Percentiles rank a stretch among this genome's conserved stretches.
Evolutionary conservation across 2,113 vertebrate genomes (phyloP).

Genomic region (Phalacrocorax carbo): DNA sequence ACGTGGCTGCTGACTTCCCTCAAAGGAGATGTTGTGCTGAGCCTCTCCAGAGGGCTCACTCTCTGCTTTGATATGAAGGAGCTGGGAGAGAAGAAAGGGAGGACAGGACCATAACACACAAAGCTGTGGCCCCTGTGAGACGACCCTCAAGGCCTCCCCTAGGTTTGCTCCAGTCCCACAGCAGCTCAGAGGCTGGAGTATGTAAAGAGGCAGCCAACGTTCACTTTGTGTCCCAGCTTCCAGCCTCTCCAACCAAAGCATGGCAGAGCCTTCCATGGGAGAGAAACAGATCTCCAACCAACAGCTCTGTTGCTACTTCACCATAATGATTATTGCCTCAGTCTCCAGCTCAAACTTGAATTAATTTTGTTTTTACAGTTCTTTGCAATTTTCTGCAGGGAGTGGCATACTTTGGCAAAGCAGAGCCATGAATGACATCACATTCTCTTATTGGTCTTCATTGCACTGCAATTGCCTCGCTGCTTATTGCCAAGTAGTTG

Average conservation of each 20-base stretch:
- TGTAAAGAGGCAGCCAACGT: fast-evolving
- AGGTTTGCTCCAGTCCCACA: neutral
- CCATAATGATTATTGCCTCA: neutral
- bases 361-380: neutral
- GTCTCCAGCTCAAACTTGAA: neutral
- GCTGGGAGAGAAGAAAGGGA: neutral
- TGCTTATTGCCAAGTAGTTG: neutral
- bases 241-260: fast-evolving
- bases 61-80: neutral
- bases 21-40: neutral
- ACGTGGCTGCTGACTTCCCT: neutral
- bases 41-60: neutral
- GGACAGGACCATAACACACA: neutral
- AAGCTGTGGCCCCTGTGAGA: neutral
- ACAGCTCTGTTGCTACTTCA: neutral
- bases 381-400: neutral
- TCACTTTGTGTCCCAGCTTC: neutral
- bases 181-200: neutral
- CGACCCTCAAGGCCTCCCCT: neutral
- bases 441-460: neutral
- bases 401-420: neutral
- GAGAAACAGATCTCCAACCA: neutral
- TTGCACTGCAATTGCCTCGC: neutral
- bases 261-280: neutral
- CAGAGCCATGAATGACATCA: neutral